Evolutionary conservation across 30 jellyfish, hydroid and myxozoan species (phyloP).

Genomic region (Chironex yamaguchii): DNA sequence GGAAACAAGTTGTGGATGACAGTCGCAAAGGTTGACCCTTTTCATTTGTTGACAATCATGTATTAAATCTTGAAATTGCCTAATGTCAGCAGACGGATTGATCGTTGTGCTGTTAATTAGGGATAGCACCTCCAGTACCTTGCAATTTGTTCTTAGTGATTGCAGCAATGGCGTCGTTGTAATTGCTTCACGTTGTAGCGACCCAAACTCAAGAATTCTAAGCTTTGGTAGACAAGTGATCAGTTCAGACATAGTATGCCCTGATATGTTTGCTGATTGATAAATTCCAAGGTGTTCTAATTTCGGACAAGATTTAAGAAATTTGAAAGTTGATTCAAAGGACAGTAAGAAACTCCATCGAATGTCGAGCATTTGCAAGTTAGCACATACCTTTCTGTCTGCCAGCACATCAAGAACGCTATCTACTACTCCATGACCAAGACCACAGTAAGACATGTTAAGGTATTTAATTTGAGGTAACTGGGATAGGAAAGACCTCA

Average conservation of each 20-base stretch:
- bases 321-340: constrained; percentile 46
- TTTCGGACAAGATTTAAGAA: constrained; percentile 68
- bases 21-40: constrained; percentile 89
- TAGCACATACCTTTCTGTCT: constrained; percentile 50
- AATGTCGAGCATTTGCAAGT: constrained; percentile 83
- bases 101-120: constrained; percentile 79
- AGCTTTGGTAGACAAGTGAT: constrained; percentile 64
- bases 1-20: constrained; percentile 74
- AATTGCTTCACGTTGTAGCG: constrained; percentile 68
- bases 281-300: constrained; percentile 86
- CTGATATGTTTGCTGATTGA: constrained; percentile 81
- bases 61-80: constrained; percentile 60
- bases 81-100: constrained; percentile 39
- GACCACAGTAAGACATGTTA: constrained; percentile 95
- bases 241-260: constrained; percentile 63
- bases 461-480: constrained; percentile 76
- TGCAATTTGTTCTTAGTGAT: constrained; percentile 61
- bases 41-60: constrained; percentile 22
- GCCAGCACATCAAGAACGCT: constrained; percentile 63
- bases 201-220: constrained; percentile 86
- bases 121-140: constrained; percentile 76
- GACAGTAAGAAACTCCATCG: constrained; percentile 93
- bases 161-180: constrained; percentile 56
- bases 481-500: constrained; percentile 69
- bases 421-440: constrained; percentile 95